Conservation (phyloP, 2,888 invertebrate species). For the Diogma glabrata region DNA sequence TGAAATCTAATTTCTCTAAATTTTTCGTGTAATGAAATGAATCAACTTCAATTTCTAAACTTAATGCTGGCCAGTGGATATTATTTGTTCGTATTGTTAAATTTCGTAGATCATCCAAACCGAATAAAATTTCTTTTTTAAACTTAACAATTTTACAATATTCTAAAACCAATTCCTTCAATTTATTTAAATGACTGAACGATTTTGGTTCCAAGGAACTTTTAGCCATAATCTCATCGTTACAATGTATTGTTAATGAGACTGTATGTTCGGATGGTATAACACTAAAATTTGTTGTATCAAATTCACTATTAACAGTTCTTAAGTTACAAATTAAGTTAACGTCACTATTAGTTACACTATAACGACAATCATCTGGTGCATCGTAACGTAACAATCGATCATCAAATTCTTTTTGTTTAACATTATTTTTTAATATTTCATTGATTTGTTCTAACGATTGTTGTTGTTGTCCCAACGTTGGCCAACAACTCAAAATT, state of each 20-base stretch:
- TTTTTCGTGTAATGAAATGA: constrained; percentile 67
- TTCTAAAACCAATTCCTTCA: constrained; percentile 69
- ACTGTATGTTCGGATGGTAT: constrained; percentile 76
- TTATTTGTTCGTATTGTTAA: constrained; percentile 77
- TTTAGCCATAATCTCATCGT: constrained; percentile 66
- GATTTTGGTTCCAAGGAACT: constrained; percentile 66
- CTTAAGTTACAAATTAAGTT: constrained; percentile 67
- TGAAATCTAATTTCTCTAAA: constrained; percentile 72
- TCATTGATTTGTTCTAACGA: too few species aligned
- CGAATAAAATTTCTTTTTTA: constrained; percentile 67
- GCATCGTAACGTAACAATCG: constrained; percentile 61
- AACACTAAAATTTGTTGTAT: constrained; percentile 78
- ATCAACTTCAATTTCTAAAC: constrained; percentile 67
- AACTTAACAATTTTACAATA: constrained; percentile 79
- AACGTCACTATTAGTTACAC: constrained; percentile 42
- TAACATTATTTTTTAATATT: too few species aligned
- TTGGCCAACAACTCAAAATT: too few species aligned
- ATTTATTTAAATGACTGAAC: constrained; percentile 66
- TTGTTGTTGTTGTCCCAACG: too few species aligned
- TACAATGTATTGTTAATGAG: constrained; percentile 64
- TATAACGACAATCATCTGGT: constrained; percentile 61
- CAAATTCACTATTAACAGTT: constrained; percentile 77
- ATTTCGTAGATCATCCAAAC: constrained; percentile 69
- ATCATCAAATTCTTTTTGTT: too few species aligned
- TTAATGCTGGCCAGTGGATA: constrained; percentile 72